Evolutionary conservation across 2,113 vertebrate genomes (phyloP).

Genomic region (Passer montanus): DNA sequence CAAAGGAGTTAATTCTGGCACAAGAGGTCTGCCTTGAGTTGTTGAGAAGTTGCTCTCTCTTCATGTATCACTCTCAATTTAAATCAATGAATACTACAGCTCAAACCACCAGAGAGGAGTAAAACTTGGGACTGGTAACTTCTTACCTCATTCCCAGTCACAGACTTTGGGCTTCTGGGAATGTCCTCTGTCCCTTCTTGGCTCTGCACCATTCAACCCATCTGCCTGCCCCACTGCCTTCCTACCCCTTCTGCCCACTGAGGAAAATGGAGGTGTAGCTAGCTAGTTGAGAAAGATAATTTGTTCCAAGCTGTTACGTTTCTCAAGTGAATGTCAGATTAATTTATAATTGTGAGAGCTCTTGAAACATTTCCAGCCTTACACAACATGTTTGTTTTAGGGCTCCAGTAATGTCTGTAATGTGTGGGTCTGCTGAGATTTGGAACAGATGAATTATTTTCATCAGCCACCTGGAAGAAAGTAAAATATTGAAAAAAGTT

Average conservation of each 20-base stretch:
- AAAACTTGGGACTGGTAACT: neutral
- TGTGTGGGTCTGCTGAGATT: slow-evolving; percentile 43
- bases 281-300: neutral
- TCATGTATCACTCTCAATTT: neutral
- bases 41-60: neutral
- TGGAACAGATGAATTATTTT: slow-evolving; percentile 62
- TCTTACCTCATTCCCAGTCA: neutral
- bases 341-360: slow-evolving; percentile 39
- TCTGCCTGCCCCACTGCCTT: neutral
- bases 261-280: neutral
- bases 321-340: slow-evolving; percentile 17
- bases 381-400: slow-evolving; percentile 46
- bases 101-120: neutral
- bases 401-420: neutral
- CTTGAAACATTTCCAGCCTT: slow-evolving; percentile 56
- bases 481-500: slow-evolving; percentile 46
- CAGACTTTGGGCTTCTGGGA: neutral
- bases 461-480: slow-evolving; percentile 61
- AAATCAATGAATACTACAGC: neutral
- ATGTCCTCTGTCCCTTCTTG: neutral
- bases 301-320: neutral
- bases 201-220: neutral
- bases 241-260: neutral
- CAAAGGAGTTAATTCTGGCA: neutral
- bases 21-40: neutral